Evolutionary conservation across 2,113 vertebrate genomes (phyloP), one percentile per base, ranked within the genome.

Genomic region (Poeciliopsis occidentalis): DNA sequence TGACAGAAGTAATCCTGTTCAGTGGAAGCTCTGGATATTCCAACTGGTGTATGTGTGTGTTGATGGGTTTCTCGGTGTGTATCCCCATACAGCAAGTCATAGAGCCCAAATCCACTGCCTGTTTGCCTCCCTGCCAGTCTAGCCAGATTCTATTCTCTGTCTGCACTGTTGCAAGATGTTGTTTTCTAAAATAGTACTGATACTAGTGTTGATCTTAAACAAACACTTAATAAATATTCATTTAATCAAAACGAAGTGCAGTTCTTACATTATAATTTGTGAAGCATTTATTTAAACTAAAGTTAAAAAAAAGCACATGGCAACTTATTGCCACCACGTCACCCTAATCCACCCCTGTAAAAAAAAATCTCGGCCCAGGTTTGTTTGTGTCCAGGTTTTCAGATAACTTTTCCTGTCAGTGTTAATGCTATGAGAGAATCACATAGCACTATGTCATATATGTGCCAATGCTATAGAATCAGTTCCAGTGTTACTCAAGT

Each of bases 1-100:
- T 88, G 91, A 85, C 82, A 83, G 87, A 88, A 77, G 90, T 90
- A 92, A 93, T 92, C 90, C 89, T 85, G 89, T 92, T 87, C 84
- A 82, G 81, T 91, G 89, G 87, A 89, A 91, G 78, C 79, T 87
- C 90, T 92, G 89, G 78, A 86, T 91, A 90, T 91, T 85, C 87
- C 83, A 79, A 75, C 82, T 86, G 71, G 83, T 76, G 64, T 60
- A 31, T 75, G 54, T 61, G 39, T 75, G 54, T 79, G 75, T 78
- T 31, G 82, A 70, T 79, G 79, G 74, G 57, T 83, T 69, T 81
- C 37, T 71, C 15, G 71, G 75, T 82, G 71, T 84, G 84, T 84
- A 71, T 90, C 75, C 77, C 76, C 70, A 71, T 77, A 75, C 80
- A 88, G 81, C 80, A 79, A 83, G 82, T 85, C 77, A 86, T 80